Evolutionary conservation across 2,797 vertebrate species (phyloP).

Genomic region (Smutsia temminckii): DNA sequence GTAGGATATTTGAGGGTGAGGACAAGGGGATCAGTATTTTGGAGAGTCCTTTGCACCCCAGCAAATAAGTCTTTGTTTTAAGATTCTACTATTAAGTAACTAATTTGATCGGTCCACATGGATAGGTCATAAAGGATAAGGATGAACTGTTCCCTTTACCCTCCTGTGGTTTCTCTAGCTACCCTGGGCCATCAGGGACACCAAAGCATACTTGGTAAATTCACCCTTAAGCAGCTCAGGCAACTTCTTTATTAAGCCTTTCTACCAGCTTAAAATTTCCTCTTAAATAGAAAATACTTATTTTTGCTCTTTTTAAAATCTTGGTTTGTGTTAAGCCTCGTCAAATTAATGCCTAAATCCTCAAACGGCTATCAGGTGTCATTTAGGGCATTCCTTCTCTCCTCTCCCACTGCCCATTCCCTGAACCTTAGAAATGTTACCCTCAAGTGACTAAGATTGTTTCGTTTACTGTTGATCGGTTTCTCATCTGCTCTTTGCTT

Average conservation of each 20-base stretch:
- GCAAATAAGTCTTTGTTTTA: constrained; percentile 8
- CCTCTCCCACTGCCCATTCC: background rate
- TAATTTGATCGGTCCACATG: background rate
- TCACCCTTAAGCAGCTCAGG: background rate
- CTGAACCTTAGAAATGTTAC: background rate
- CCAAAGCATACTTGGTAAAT: background rate
- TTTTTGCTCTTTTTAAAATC: background rate
- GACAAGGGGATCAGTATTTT: background rate
- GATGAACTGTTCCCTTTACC: background rate
- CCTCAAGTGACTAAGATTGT: background rate
- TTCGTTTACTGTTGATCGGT: background rate
- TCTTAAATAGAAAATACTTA: background rate
- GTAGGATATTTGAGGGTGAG: background rate
- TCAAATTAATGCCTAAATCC: background rate
- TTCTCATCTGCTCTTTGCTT: background rate
- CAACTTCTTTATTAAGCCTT: background rate
- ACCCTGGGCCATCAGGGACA: background rate
- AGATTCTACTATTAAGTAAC: background rate
- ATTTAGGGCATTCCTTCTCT: background rate
- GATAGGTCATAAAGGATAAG: background rate
- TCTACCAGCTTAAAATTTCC: background rate
- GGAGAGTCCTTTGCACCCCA: background rate
- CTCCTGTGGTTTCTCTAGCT: background rate
- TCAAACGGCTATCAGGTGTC: background rate
- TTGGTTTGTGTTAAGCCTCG: background rate